phyloP scores from a whole-genome alignment of 2,888 invertebrate genomes.

The Drosophila sordidula region DNA sequence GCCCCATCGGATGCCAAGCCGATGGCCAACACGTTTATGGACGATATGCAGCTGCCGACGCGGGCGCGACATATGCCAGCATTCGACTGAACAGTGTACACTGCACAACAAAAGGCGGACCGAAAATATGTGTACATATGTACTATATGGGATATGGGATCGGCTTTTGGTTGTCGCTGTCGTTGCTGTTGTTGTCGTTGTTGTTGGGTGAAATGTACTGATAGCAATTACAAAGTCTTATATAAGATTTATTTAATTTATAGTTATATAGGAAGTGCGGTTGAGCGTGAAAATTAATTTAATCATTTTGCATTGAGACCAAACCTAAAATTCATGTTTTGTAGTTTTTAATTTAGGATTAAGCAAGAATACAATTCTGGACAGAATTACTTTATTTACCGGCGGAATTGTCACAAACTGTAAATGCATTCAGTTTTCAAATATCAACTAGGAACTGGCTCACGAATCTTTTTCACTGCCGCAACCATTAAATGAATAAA shows the following conservation, averaged over 20 bases:
- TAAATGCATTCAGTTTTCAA: constrained; percentile 20
- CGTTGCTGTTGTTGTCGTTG: constrained; percentile 22
- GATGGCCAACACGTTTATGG: constrained; percentile 20
- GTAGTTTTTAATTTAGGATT: constrained; percentile 9
- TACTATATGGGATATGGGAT: neutral
- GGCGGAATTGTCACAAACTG: constrained; percentile 18
- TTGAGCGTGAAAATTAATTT: constrained; percentile 35
- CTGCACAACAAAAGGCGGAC: constrained; percentile 7
- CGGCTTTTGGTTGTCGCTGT: neutral
- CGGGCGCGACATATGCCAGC: constrained; percentile 21
- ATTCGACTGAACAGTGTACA: constrained; percentile 23
- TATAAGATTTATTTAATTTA: constrained; percentile 34
- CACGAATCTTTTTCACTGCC: constrained; percentile 32
- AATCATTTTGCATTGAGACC: constrained; percentile 23
- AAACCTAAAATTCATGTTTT: constrained; percentile 9
- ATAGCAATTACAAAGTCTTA: constrained; percentile 40
- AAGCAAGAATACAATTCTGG: constrained; percentile 42
- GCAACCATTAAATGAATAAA: constrained; percentile 39
- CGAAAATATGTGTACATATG: constrained; percentile 1
- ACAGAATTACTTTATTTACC: constrained; percentile 3
- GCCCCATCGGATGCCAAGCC: constrained; percentile 3
- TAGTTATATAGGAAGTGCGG: constrained; percentile 27
- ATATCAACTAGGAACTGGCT: constrained; percentile 40
- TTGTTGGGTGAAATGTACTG: constrained; percentile 42
- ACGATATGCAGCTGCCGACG: constrained; percentile 46